Percentiles rank a stretch among this genome's conserved stretches.
Evolutionary conservation across 2,888 invertebrate species (phyloP).

Genomic region (Plutella xylostella): DNA sequence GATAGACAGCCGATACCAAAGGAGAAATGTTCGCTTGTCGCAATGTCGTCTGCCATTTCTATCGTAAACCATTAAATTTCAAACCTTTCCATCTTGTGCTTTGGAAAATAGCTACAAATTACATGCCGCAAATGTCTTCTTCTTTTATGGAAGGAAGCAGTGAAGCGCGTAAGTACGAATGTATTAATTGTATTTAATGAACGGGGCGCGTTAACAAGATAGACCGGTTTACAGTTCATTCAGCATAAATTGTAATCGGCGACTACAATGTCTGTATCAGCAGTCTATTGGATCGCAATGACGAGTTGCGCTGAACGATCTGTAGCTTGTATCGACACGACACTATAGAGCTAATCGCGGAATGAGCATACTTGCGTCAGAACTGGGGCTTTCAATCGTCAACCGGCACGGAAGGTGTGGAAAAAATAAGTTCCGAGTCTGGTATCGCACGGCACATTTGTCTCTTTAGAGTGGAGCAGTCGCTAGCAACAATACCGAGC

Average conservation of each 20-base stretch:
- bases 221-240: constrained; percentile 15
- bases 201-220: constrained; percentile 26
- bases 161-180: constrained; percentile 22
- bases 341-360: not conserved
- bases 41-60: too few relatives aligned
- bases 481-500: constrained; percentile 44
- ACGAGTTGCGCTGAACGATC: too few relatives aligned
- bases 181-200: constrained; percentile 20
- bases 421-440: constrained; percentile 38
- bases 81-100: too few relatives aligned
- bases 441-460: constrained; percentile 55
- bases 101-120: constrained; percentile 1
- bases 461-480: constrained; percentile 52
- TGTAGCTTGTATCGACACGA: too few relatives aligned
- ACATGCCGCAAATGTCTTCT: not conserved
- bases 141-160: constrained; percentile 17
- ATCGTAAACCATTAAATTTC: not conserved
- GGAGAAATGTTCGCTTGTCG: too few relatives aligned
- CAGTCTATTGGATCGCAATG: too few relatives aligned
- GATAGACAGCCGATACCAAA: too few relatives aligned
- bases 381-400: constrained; percentile 44
- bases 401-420: constrained; percentile 43
- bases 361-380: constrained; percentile 36
- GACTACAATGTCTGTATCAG: too few relatives aligned
- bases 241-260: too few relatives aligned